Percentiles rank a stretch among this genome's conserved stretches.
Evolutionary conservation across 2,113 vertebrate species (phyloP).

Genomic region (Lates calcarifer): DNA sequence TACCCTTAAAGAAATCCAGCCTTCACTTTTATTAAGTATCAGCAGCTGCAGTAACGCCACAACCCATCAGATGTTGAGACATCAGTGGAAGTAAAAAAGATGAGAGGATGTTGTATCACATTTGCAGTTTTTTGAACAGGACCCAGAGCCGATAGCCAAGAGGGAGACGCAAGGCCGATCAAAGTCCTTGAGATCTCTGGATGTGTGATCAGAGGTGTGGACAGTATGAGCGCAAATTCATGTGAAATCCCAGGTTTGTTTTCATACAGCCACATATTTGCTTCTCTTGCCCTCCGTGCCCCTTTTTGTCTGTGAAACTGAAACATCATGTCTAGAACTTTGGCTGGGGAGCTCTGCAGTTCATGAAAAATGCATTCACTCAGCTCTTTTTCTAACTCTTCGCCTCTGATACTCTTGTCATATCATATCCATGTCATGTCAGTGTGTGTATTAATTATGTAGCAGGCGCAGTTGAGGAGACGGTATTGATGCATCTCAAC

Average conservation of each 20-base stretch:
- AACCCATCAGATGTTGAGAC: constrained; percentile 52
- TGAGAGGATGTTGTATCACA: constrained; percentile 43
- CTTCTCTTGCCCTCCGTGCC: constrained; percentile 44
- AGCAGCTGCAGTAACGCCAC: constrained; percentile 37
- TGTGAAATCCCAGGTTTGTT: constrained; percentile 63
- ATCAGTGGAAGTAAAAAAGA: constrained; percentile 39
- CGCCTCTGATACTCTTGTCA: constrained; percentile 80
- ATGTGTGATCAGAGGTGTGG: constrained; percentile 39
- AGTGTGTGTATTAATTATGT: constrained; percentile 78
- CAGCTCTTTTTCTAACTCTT: constrained; percentile 70
- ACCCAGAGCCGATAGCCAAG: constrained; percentile 4
- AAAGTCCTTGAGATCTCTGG: constrained; percentile 42
- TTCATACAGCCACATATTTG: constrained; percentile 51
- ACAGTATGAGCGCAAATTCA: constrained; percentile 9
- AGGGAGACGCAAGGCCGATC: constrained; percentile 39
- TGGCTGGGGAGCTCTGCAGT: constrained; percentile 73
- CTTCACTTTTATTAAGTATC: constrained; percentile 60
- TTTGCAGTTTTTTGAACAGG: constrained; percentile 26
- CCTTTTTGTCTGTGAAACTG: constrained; percentile 56
- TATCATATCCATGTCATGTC: constrained; percentile 84
- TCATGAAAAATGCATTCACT: constrained; percentile 83
- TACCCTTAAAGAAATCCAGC: constrained; percentile 41
- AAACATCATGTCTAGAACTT: constrained; percentile 74
- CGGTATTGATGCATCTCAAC: constrained; percentile 67
- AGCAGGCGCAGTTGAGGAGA: constrained; percentile 70